Evolutionary conservation across 2,888 invertebrate genomes (phyloP).

Genomic region (Parthenolecanium corni): DNA sequence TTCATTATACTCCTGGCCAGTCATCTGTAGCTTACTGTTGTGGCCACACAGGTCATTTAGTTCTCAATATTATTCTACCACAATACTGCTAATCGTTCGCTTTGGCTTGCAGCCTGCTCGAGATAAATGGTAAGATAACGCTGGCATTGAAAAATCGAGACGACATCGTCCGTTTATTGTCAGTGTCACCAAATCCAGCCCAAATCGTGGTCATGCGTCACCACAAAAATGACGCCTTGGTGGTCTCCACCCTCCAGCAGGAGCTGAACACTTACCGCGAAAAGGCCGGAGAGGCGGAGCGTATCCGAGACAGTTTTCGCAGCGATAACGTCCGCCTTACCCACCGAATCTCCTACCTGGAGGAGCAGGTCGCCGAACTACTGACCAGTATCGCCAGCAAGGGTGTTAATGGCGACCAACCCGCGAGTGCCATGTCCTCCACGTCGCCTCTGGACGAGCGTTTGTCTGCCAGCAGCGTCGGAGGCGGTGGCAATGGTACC

Average conservation of each 20-base stretch:
- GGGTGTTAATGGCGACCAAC: not conserved
- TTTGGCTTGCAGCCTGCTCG: constrained; percentile 50
- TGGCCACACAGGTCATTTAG: no score
- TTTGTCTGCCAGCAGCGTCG: not conserved
- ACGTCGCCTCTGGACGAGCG: not conserved
- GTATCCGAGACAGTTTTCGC: constrained; percentile 49
- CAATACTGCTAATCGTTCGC: no score
- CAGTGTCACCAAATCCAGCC: constrained; percentile 50
- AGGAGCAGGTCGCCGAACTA: constrained; percentile 63
- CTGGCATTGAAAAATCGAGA: constrained; percentile 53
- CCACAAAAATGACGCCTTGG: constrained; percentile 37
- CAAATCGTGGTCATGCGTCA: constrained; percentile 50
- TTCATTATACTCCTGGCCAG: no score
- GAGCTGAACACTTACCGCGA: constrained; percentile 49
- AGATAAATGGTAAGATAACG: constrained; percentile 67
- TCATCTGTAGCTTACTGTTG: no score
- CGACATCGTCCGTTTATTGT: constrained; percentile 55
- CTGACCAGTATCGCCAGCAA: constrained; percentile 31
- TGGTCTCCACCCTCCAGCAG: constrained; percentile 41
- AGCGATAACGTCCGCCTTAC: constrained; percentile 73
- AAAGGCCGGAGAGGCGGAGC: constrained; percentile 52
- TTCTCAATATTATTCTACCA: no score
- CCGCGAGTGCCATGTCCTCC: no score
- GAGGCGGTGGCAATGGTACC: not conserved
- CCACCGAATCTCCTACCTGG: constrained; percentile 77